Conservation (phyloP, 2,797 vertebrate species). For the Tinamus major region DNA sequence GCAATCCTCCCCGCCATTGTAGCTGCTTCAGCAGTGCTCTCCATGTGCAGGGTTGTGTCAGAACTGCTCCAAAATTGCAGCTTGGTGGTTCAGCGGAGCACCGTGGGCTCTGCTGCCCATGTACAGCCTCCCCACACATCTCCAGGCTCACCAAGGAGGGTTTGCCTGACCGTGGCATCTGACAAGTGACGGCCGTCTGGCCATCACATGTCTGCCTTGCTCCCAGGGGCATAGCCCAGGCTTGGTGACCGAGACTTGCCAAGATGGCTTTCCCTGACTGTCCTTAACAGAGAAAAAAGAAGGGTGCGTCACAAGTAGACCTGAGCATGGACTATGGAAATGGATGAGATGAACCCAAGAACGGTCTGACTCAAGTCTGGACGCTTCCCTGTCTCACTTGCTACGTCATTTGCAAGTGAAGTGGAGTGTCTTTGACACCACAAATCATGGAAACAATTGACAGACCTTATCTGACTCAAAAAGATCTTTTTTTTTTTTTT, state of each 20-base stretch:
- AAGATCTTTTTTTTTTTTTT: not conserved
- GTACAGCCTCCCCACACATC: fast-evolving
- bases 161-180: not conserved
- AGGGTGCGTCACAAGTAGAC: not conserved
- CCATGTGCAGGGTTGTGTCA: not conserved
- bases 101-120: not conserved
- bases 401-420: not conserved
- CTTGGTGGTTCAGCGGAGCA: not conserved
- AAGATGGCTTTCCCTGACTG: not conserved
- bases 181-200: fast-evolving
- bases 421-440: not conserved
- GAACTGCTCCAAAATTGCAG: not conserved
- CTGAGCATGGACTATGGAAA: not conserved
- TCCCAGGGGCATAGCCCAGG: fast-evolving
- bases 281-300: not conserved
- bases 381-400: not conserved
- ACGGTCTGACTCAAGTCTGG: not conserved
- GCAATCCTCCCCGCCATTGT: not conserved
- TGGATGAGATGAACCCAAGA: not conserved
- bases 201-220: not conserved
- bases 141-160: not conserved
- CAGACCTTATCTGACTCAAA: not conserved
- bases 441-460: not conserved
- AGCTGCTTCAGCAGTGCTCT: not conserved
- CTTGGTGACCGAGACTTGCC: not conserved